These are phyloP conservation scores for Vanessa cardui DNA, from an alignment of 2,888 invertebrate species.

Conservation along the genomic window DNA sequence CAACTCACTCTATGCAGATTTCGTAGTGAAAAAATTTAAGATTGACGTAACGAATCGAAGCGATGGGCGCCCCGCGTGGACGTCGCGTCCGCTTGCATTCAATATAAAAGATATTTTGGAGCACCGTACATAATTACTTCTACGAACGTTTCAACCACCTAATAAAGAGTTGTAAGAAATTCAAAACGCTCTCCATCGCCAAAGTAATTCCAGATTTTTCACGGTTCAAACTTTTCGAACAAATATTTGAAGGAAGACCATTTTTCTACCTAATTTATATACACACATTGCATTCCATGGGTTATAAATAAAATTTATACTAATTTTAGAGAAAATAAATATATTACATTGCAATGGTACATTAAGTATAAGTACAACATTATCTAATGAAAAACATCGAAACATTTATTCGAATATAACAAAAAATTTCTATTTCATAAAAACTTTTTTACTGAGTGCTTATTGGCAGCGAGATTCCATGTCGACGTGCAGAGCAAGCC, in stretches of 20 bases:
- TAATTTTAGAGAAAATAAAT: background rate
- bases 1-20: conserved; percentile 81
- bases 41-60: conserved; percentile 81
- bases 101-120: conserved; percentile 64
- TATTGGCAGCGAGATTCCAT: conserved; percentile 31
- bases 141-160: conserved; percentile 68
- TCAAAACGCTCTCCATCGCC: conserved; percentile 55
- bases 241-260: conserved; percentile 21
- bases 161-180: conserved; percentile 74
- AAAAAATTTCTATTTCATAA: background rate
- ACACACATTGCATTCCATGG: too few species aligned
- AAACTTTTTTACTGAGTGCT: background rate
- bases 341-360: too few species aligned
- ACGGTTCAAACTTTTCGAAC: conserved; percentile 50
- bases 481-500: conserved; percentile 38
- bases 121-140: conserved; percentile 80
- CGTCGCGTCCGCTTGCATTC: conserved; percentile 58
- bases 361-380: too few species aligned
- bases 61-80: conserved; percentile 71
- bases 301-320: background rate
- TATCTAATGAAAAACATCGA: too few species aligned
- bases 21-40: conserved; percentile 70
- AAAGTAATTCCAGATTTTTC: conserved; percentile 55
- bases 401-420: too few species aligned
- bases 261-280: too few species aligned